phyloP scores from a whole-genome alignment of 2,888 invertebrate genomes.

The Chrysomela aeneicollis region DNA sequence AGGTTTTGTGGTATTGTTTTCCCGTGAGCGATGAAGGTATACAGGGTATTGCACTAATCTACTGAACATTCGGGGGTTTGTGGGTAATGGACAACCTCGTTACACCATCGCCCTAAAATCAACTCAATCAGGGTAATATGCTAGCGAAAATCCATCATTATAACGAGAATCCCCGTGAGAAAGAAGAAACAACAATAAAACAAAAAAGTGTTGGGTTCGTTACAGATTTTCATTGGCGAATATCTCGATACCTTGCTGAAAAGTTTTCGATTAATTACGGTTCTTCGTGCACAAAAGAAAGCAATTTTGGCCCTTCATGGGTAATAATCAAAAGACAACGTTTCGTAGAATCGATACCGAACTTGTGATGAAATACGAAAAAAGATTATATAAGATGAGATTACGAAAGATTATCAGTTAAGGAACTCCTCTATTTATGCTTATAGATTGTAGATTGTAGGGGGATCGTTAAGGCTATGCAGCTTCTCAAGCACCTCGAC shows the following conservation, averaged over 20 bases:
- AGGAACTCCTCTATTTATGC: too few relatives aligned
- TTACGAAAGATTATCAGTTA: neutral
- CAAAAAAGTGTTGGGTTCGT: neutral
- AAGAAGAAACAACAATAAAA: slow-evolving; percentile 2
- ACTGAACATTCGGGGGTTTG: too few relatives aligned
- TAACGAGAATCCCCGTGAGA: neutral
- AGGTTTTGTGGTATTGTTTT: too few relatives aligned
- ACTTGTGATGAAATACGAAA: neutral
- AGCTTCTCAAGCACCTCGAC: too few relatives aligned
- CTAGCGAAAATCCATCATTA: slow-evolving; percentile 2
- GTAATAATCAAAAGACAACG: neutral
- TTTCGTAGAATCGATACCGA: neutral
- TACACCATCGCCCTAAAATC: too few relatives aligned
- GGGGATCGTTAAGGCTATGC: too few relatives aligned
- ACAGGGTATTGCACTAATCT: too few relatives aligned
- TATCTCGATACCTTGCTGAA: neutral
- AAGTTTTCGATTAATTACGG: slow-evolving; percentile 1
- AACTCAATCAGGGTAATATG: too few relatives aligned
- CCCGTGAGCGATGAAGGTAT: too few relatives aligned
- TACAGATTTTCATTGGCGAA: neutral
- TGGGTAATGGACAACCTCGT: too few relatives aligned
- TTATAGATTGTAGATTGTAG: too few relatives aligned
- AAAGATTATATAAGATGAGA: neutral
- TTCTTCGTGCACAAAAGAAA: neutral
- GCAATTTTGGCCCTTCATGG: neutral